phyloP scores from a whole-genome alignment of 1,140 invertebrate species.

The Pectinophora gossypiella region DNA sequence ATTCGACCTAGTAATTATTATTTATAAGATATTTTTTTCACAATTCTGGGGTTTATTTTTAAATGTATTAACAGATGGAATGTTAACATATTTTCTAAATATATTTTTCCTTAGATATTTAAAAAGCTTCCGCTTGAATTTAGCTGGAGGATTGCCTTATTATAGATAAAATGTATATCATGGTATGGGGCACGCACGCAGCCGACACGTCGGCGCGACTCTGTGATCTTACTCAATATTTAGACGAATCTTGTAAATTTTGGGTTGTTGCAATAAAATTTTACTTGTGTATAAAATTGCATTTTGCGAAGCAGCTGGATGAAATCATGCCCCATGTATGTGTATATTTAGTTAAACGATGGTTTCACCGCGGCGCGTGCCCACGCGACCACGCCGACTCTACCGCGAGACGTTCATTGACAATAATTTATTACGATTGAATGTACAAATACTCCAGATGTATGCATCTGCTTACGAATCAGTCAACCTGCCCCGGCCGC shows the following conservation, averaged over 20 bases:
- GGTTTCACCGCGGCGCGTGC: constrained; percentile 16
- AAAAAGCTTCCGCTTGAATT: neutral
- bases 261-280: constrained; percentile 67
- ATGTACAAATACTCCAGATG: constrained; percentile 26
- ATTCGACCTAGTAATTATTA: neutral
- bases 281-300: constrained; percentile 36
- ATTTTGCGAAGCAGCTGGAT: constrained; percentile 28
- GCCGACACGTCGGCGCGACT: neutral
- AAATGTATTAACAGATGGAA: constrained; percentile 50
- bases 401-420: neutral
- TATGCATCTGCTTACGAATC: neutral
- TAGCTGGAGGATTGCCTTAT: constrained; percentile 24
- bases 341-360: constrained; percentile 35
- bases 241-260: constrained; percentile 24
- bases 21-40: constrained; percentile 28
- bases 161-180: constrained; percentile 5
- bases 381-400: too few relatives aligned
- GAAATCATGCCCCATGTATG: constrained; percentile 31
- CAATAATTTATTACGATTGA: constrained; percentile 13
- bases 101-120: constrained; percentile 11
- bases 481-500: neutral
- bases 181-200: neutral
- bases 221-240: constrained; percentile 1
- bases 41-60: constrained; percentile 49
- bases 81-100: constrained; percentile 39